Evolutionary conservation across 1,140 invertebrate genomes (phyloP), one percentile per base, ranked within the genome.

Genomic region (Drosophila pectinifera): DNA sequence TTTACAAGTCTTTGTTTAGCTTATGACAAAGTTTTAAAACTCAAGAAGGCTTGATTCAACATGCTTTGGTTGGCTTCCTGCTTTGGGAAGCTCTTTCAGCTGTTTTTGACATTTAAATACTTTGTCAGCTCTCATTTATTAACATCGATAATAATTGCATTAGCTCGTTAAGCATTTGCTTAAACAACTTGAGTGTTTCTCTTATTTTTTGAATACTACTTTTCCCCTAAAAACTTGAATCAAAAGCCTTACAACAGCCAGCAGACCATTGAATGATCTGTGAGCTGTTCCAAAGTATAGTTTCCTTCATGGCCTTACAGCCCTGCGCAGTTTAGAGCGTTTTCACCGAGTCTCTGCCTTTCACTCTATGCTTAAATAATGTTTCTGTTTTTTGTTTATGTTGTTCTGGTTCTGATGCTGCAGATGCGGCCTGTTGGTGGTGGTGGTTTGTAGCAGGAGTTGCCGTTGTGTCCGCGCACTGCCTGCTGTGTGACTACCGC

Each of bases 291-390:
- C 13, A 18, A 51, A 54, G 42, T 18, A 26, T 55, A 20, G 22
- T 24, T 36, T 7, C n/a, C 7, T 18, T 36, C 4, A 14, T 28
- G 11, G 31, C 22, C 28, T n/a, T 11, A 14, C 46, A 13, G 36
- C 36, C 28, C n/a, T 51, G 36, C 46, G 51, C 14, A 24, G 10
- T 14, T 41, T 42, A 26, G 26, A 6, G 28, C 51, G 20, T 28
- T 46, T 11, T 38, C 42, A 31, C 26, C 67, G 63, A 70, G 67
- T 69, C 67, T 41, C 68, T 57, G 64, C 64, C 41, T 45, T 70
- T 46, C 49, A 46, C 20, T 51, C 74, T 51, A 55, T 59, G 41
- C 55, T 55, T 78, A 49, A 55, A 22, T 45, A 49, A 53, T 5
- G 36, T 43, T 48, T 36, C n/a, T n/a, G n/a, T 45, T 36, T 20